These are phyloP conservation scores for Hemicentrotus pulcherrimus DNA, from an alignment of 35 echinoderm and acorn worm species.

Conservation along the genomic window DNA sequence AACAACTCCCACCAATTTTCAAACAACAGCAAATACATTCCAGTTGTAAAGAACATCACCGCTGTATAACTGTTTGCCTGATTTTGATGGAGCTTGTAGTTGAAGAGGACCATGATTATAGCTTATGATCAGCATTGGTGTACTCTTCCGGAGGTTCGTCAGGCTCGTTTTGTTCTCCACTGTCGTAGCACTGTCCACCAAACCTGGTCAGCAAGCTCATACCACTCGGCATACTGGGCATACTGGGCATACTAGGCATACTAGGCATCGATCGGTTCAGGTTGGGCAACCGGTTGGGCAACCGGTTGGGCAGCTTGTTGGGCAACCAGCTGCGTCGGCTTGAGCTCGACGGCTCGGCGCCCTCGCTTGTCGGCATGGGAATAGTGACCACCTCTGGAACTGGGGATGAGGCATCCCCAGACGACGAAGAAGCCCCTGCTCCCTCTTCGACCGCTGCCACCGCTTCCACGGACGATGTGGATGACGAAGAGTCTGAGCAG, in stretches of 20 bases:
- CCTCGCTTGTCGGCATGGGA: constrained; percentile 29
- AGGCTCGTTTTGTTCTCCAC: constrained; percentile 61
- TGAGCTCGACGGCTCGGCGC: not conserved
- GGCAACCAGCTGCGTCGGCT: constrained; percentile 80
- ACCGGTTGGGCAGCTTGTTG: constrained; percentile 40
- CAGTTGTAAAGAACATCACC: not conserved
- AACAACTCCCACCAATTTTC: not conserved
- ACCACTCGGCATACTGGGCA: constrained; percentile 64
- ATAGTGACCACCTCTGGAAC: constrained; percentile 61
- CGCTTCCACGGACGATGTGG: not conserved
- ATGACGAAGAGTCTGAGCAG: not conserved
- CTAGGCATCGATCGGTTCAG: constrained; percentile 38
- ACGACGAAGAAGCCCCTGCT: not conserved
- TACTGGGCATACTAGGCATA: constrained; percentile 67
- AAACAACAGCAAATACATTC: not conserved
- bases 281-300: constrained; percentile 24
- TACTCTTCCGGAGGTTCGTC: constrained; percentile 53
- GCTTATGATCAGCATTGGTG: constrained; percentile 31
- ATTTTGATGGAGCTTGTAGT: not conserved
- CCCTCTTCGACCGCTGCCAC: not conserved
- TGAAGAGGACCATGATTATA: constrained; percentile 7
- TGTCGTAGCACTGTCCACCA: constrained; percentile 75
- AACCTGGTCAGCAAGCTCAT: constrained; percentile 76
- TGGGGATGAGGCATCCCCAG: constrained; percentile 33
- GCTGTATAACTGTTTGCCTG: not conserved